phyloP scores from a whole-genome alignment of 2,888 invertebrate genomes.

The Chrysolina americana region DNA sequence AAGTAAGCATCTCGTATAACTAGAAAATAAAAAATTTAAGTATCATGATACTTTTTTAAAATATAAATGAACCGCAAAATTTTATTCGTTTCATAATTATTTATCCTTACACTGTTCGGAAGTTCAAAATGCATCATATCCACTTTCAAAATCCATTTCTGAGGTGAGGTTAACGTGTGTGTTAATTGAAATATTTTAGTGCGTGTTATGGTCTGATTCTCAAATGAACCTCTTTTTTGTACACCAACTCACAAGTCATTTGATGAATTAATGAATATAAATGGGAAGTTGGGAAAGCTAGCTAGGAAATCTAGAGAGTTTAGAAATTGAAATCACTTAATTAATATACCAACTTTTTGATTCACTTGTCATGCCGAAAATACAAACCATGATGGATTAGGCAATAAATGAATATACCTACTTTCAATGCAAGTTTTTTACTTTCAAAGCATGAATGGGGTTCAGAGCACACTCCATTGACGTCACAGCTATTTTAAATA shows the following conservation, averaged over 20 bases:
- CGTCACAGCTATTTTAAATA: slow-evolving; percentile 1
- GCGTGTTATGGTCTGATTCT: too few species aligned
- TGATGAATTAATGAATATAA: slow-evolving; percentile 1
- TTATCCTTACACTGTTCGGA: too few species aligned
- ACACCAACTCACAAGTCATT: neutral
- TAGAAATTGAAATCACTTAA: slow-evolving; percentile 21
- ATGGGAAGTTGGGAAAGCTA: neutral
- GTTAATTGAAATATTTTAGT: too few species aligned
- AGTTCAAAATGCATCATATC: too few species aligned
- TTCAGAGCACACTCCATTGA: neutral
- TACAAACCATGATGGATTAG: slow-evolving; percentile 37
- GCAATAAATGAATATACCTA: slow-evolving; percentile 2
- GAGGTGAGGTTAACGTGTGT: too few species aligned
- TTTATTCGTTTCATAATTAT: too few species aligned
- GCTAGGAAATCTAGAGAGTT: slow-evolving; percentile 8
- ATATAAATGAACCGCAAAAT: too few species aligned
- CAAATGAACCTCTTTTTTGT: neutral
- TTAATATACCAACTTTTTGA: slow-evolving; percentile 30
- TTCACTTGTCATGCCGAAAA: slow-evolving; percentile 41
- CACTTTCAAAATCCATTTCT: too few species aligned
- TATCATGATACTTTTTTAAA: too few species aligned
- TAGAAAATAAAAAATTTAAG: too few species aligned
- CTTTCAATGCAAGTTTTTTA: neutral
- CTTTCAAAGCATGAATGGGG: neutral
- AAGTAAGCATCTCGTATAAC: too few species aligned